Evolutionary conservation across 2,797 vertebrate species (phyloP), one percentile per base, ranked within the genome.

Genomic region (Sebastes kiyomatsui): DNA sequence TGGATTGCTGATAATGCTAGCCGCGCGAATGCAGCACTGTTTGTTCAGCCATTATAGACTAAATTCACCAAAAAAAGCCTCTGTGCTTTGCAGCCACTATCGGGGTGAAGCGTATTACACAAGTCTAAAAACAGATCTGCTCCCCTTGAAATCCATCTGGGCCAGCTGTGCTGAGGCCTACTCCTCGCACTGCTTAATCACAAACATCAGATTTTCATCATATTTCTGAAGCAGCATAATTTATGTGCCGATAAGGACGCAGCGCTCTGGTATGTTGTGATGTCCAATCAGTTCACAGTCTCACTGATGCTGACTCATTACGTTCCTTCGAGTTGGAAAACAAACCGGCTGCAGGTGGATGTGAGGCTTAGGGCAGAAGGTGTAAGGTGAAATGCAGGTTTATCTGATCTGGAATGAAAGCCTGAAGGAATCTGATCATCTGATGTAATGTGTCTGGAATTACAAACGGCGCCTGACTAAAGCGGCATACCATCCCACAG

Each of bases 1-100:
- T 79, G 77, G 72, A 89, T 81, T 89, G 83, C 89, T 92, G 93
- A 95, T 95, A 94, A 90, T 91, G 81, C 69, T 70, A 78, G 65
- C 80, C 20, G 80, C 77, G 7, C 79, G 88, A 94, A 89, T 86
- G 83, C 78, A 83, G 72, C 72, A 79, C 64, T 95, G 94, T 95
- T 96, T 94, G 87, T 94, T 93, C 87, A 94, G 92, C 81, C 78
- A 92, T 95, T 94, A 93, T 80, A 13, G 87, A 49, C 82, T 86
- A 75, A 90, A 90, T 82, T 88, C 79, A 88, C 76, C 77, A 91
- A 73, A 87, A 87, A n/a, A 89, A 85, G 77, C 72, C 75, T 56
- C 32, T 46, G 49, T 79, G 55, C 62, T 79, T 77, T 80, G 32
- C 69, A 81, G 74, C 76, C 81, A 64, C 77, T 80, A 84, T 90